Evolutionary conservation across 2,113 vertebrate genomes (phyloP), one percentile per base, ranked within the genome.

Genomic region (Odontesthes bonariensis): DNA sequence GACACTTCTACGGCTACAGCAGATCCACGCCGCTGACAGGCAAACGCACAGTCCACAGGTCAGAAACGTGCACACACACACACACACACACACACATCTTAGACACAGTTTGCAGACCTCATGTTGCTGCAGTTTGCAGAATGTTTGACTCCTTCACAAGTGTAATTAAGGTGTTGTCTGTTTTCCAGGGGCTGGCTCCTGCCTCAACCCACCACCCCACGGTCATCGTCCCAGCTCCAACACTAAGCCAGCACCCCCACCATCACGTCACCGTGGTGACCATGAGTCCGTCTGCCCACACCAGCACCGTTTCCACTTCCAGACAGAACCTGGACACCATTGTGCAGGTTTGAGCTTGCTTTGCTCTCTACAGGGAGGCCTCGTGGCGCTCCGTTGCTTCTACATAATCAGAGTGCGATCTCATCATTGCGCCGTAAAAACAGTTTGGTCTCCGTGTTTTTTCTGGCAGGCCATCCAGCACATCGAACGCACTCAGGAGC

Each of bases 241-340:
- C 94, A 69, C 93, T 94, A 83, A 95, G 94, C 65, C 95, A 94
- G 35, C 94, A 95, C 46, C 94, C 96, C 56, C 96, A 97, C 89
- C 98, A 98, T 92, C 98, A 98, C 55, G 96, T 98, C 91, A 98
- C 96, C 0, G 98, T 98, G 83, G 98, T 99, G 87, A 98, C 98
- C 82, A 96, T 97, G 96, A 97, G 97, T 76, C 96, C 97, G 0
- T 93, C 97, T 78, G 96, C 93, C 0, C 96, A 97, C 90, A 97
- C 96, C 94, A 98, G 96, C 94, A 95, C 96, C 1, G 95, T 96
- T 77, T 99, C 98, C 56, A 99, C 98, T 0, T 99, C 98, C 81
- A 95, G 98, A 92, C 98, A 99, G 92, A 99, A 99, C 90, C 93
- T 99, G 91, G 98, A 99, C 91, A 98, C 98, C 72, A 99, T 99